Conservation (phyloP, 2,797 vertebrate genomes). For the Synaphobranchus kaupii region DNA sequence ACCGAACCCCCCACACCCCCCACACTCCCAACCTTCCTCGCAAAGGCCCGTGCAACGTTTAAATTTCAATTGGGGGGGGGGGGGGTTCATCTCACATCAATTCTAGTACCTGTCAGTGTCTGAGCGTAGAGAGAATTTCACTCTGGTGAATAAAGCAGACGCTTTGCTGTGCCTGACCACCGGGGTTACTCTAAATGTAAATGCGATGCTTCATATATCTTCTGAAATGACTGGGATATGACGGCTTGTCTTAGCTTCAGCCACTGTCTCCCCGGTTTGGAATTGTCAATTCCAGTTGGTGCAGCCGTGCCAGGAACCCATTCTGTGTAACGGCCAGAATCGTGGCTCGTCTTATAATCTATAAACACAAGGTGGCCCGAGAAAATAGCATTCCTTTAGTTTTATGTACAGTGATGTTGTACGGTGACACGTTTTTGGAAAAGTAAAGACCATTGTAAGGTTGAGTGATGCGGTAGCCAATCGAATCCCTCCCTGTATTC, state of each 20-base stretch:
- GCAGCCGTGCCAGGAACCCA: neutral
- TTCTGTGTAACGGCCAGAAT: neutral
- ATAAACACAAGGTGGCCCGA: no score
- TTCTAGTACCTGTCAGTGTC: constrained; percentile 1
- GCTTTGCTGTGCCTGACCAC: neutral
- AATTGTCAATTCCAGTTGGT: neutral
- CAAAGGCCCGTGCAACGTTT: neutral
- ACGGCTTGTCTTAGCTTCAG: neutral
- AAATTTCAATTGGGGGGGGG: neutral
- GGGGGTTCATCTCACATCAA: neutral
- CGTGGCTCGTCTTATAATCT: neutral
- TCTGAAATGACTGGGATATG: neutral
- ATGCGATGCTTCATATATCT: neutral
- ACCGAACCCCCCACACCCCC: no score
- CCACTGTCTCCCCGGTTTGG: neutral
- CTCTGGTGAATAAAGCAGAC: neutral
- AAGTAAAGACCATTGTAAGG: neutral
- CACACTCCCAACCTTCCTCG: neutral
- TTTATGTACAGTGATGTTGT: neutral
- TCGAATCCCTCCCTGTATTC: neutral
- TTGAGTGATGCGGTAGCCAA: neutral
- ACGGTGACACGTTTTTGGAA: neutral
- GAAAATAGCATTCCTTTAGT: neutral
- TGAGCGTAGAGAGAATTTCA: neutral
- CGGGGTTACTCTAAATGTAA: constrained; percentile 23